Evolutionary conservation across 1,140 invertebrate species (phyloP), one percentile per base, ranked within the genome.

Genomic region (Anastrepha obliqua): DNA sequence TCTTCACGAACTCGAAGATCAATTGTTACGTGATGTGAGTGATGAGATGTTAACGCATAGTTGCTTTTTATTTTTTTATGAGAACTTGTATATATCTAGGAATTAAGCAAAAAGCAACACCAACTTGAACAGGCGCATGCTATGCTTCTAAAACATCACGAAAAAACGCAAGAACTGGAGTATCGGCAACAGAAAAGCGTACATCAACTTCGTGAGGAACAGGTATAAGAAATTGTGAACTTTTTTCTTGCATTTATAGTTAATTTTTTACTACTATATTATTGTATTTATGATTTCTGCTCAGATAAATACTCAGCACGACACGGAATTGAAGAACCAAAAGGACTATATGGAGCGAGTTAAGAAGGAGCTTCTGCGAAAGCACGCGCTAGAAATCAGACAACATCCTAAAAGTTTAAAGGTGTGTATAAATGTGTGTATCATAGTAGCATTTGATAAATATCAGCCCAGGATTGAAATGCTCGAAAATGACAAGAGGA

Each of bases 371-470:
- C 95, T 99, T 90, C 95, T 97, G 87, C 99, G 99, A 93, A 99
- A 99, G 92, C 99, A 99, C 94, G 98, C 98, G 39, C 93, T 99
- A 81, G 98, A 99, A 94, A 95, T 99, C 64, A 99, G 99, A 93
- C 98, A 99, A 93, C 98, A 99, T 94, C 99, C 99, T 44, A 99
- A 99, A 94, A 99, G 98, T 94, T 95, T 99, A 88, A 99, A 99
- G 95, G 98, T 98, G 94, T 85, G 85, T 67, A 47, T 42, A 85
- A 55, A n/a, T 87, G 9, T 17, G 20, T 29, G 13, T 1, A 29
- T 29, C 29, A 29, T 29, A 29, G 29, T 55, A 55, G 6, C 51
- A 11, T 55, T 55, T 55, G 51, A 55, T 6, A 55, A 55, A 55
- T 55, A 55, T 29, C 29, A 29, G 29, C 29, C 29, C 0, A 1